Evolutionary conservation across 37 sponge, comb jelly and placozoan species (phyloP).

Genomic region (Theonella swinhoei): DNA sequence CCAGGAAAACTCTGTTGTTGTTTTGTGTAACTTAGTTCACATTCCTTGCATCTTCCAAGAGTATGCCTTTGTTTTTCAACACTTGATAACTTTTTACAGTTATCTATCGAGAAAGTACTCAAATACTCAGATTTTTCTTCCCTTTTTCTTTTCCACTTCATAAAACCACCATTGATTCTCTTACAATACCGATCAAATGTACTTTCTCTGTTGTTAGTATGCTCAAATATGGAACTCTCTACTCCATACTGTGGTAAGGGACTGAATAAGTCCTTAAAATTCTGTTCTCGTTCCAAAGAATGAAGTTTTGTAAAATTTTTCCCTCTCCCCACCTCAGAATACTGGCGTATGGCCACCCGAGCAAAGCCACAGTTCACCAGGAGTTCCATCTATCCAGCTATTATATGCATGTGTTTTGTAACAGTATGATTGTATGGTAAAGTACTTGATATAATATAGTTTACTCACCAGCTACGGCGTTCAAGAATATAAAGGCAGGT

Average conservation of each 20-base stretch:
- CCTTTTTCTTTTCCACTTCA: neutral
- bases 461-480: no score
- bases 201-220: neutral
- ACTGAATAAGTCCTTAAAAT: neutral
- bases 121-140: neutral
- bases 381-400: no score
- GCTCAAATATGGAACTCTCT: neutral
- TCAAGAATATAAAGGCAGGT: no score
- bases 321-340: conserved; percentile 4
- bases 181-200: neutral
- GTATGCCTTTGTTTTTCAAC: neutral
- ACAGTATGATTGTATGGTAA: no score
- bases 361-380: conserved; percentile 17
- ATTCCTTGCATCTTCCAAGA: neutral
- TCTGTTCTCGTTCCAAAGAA: no score
- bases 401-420: no score
- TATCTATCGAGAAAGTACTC: neutral
- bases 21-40: neutral
- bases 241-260: neutral
- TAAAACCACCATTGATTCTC: neutral
- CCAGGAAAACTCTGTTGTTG: conserved; percentile 6
- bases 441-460: no score
- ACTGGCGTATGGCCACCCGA: conserved; percentile 7
- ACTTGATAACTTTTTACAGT: neutral
- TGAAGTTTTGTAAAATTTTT: no score